These are phyloP conservation scores for Rhynchophorus ferrugineus DNA, from an alignment of 1,140 invertebrate genomes.

Conservation along the genomic window DNA sequence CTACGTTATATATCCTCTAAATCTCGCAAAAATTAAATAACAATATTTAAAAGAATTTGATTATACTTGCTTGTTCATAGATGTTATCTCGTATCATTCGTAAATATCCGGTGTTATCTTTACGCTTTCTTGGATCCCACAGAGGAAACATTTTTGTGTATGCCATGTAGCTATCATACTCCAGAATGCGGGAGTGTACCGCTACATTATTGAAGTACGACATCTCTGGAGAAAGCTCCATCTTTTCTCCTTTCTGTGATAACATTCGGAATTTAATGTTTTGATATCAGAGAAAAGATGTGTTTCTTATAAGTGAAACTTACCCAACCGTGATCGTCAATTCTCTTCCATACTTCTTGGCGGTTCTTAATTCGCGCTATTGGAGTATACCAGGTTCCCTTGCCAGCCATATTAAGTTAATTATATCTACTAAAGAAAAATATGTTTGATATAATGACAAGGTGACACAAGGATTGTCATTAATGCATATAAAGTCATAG, in stretches of 20 bases:
- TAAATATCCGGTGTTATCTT: constrained; percentile 31
- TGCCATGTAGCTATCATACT: constrained; percentile 35
- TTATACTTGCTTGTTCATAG: constrained; percentile 32
- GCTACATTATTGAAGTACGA: constrained; percentile 32
- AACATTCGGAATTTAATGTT: too few relatives aligned
- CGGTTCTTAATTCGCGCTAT: constrained; percentile 21
- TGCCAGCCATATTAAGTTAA: constrained; percentile 3
- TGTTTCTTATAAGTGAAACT: too few relatives aligned
- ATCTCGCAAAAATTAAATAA: too few relatives aligned
- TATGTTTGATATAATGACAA: not conserved
- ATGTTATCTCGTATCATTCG: constrained; percentile 33
- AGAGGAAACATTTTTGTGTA: constrained; percentile 33
- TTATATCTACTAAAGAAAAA: not conserved
- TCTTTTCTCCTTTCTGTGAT: constrained; percentile 22
- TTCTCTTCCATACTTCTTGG: constrained; percentile 21
- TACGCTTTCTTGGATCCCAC: constrained; percentile 32
- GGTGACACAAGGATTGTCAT: not conserved
- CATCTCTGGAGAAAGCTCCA: constrained; percentile 25
- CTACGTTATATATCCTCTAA: too few relatives aligned
- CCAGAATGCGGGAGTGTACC: constrained; percentile 11
- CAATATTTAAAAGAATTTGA: too few relatives aligned
- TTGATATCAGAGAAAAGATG: too few relatives aligned
- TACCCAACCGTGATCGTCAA: constrained; percentile 28
- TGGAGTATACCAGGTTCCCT: constrained; percentile 25
- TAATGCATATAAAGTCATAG: not conserved